Evolutionary conservation across 1,140 invertebrate genomes (phyloP), one percentile per base, ranked within the genome.

Genomic region (Semibalanus balanoides): DNA sequence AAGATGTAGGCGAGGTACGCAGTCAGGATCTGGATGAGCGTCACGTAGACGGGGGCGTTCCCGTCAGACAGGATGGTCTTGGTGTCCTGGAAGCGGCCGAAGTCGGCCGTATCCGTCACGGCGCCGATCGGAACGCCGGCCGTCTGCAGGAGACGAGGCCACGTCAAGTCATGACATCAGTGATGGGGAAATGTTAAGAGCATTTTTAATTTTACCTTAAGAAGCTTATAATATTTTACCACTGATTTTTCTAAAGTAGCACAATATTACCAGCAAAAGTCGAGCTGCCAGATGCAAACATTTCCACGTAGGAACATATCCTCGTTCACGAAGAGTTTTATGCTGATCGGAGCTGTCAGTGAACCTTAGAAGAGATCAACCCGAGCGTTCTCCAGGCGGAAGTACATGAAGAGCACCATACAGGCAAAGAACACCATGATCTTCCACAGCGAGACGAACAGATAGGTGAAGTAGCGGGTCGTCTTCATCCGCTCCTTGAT

Each of bases 1-100:
- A 96, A 94, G 79, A 96, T 91, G 81, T 96, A 97, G 80, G 92
- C 93, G 31, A 95, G 85, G 82, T 95, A 95, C 7, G 93, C 90
- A 9, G 92, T 88, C 74, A 90, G 85, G 74, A 96, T 89, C 83
- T 95, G 93, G 73, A 95, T 88, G 0, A 96, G 82, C 35, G 94
- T 82, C 0, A 95, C 90, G 81, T 93, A 92, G 35, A 93, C 85
- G 0, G 92, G 88, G 0, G 91, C 90, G 81, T 89, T 90, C 79
- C 90, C 86, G 69, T 87, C 87, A 0, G 92, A 89, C 74, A 86
- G 85, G 3, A 92, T 87, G 29, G 70, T 72, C 28, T 30, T 28
- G 29, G 70, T 72, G 70, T 72, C 70, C 74, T 89, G 89, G 40
- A 89, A 88, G 74, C 90, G 85, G 73, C 93, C 86, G 0, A 93